A percentile compares a stretch with the other conserved stretches of the same genome.
Conservation (phyloP, 2,888 invertebrate species). For the Listrodromus nycthemerus region DNA sequence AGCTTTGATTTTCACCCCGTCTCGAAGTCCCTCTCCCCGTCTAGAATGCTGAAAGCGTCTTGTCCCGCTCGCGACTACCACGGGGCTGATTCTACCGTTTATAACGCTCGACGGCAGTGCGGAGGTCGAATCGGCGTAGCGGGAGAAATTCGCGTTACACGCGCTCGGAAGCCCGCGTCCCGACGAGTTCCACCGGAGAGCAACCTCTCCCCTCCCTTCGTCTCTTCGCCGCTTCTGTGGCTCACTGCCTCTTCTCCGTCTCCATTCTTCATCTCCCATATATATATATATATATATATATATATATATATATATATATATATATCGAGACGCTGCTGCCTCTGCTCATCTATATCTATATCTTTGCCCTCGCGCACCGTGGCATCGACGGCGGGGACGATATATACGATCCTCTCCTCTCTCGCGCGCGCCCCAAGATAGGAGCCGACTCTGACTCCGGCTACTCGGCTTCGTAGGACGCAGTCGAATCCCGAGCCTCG, state of each 20-base stretch:
- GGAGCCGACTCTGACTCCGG: constrained; percentile 70
- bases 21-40: neutral
- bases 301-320: constrained; percentile 41
- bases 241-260: constrained; percentile 20
- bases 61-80: constrained; percentile 13
- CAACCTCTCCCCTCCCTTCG: neutral
- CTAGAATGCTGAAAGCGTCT: neutral
- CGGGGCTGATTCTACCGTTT: constrained; percentile 19
- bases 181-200: constrained; percentile 18
- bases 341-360: neutral
- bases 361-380: constrained; percentile 37
- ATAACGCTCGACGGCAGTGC: constrained; percentile 6
- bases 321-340: neutral
- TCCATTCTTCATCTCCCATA: constrained; percentile 48
- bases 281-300: constrained; percentile 40
- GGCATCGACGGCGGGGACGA: neutral
- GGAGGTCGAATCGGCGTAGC: constrained; percentile 42
- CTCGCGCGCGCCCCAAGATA: constrained; percentile 55
- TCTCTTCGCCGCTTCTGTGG: constrained; percentile 16
- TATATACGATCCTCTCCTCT: constrained; percentile 5
- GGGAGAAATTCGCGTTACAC: constrained; percentile 54
- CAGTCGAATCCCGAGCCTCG: constrained; percentile 74
- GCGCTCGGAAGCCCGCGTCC: constrained; percentile 41
- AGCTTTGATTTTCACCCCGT: neutral
- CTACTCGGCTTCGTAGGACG: constrained; percentile 75